Percentiles rank a stretch among this genome's conserved stretches.
phyloP scores from a whole-genome alignment of 2,888 invertebrate species.

The Nomada ruficornis region DNA sequence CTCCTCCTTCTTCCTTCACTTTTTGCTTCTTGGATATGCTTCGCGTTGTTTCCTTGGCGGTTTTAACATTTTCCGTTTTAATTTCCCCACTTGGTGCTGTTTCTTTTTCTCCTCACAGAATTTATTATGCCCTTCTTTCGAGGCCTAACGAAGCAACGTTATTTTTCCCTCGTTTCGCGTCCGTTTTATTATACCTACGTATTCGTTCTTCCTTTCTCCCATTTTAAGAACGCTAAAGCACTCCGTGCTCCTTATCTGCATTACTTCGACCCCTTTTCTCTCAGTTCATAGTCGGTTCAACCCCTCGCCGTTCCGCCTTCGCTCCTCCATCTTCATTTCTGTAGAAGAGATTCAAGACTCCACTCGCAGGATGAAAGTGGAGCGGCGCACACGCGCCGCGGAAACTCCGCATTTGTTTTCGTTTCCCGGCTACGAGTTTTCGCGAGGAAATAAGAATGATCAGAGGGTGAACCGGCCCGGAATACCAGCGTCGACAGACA shows the following conservation, averaged over 20 bases:
- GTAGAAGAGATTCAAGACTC: constrained; percentile 19
- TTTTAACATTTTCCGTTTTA: neutral
- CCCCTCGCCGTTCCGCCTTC: constrained; percentile 2
- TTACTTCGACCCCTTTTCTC: neutral
- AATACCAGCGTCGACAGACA: neutral
- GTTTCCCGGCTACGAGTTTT: constrained; percentile 39
- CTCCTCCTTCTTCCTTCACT: neutral
- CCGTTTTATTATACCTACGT: constrained; percentile 2
- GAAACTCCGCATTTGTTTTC: constrained; percentile 76
- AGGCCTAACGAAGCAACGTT: neutral
- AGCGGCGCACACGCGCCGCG: constrained; percentile 58
- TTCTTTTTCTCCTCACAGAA: neutral
- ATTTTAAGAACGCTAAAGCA: neutral
- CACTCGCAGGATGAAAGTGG: constrained; percentile 37
- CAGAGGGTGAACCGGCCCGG: neutral
- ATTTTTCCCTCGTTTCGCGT: neutral
- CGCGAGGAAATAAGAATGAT: constrained; percentile 45
- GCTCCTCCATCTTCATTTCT: constrained; percentile 37
- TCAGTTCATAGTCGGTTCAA: neutral
- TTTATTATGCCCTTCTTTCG: neutral
- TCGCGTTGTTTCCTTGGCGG: neutral
- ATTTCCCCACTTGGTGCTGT: neutral
- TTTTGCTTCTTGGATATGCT: too few species aligned
- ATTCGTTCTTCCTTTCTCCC: constrained; percentile 4
- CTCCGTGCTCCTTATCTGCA: constrained; percentile 5